Evolutionary conservation across 1,140 invertebrate genomes (phyloP).

Genomic region (Drosophila sp.): DNA sequence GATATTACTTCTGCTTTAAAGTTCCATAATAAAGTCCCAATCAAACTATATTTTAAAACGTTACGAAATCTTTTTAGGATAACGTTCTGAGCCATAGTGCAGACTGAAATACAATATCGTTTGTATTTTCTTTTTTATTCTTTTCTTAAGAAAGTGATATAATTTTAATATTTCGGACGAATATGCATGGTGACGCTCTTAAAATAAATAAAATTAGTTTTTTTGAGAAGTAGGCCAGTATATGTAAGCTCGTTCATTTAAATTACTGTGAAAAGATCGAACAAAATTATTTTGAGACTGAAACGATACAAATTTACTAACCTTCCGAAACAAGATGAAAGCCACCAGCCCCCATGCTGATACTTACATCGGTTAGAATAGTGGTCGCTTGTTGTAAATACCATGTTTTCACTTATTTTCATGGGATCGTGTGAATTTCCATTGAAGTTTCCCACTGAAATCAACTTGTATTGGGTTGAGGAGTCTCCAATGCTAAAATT

Average conservation of each 20-base stretch:
- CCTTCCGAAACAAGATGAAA: not conserved
- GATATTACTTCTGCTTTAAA: no score
- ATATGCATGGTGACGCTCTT: not conserved
- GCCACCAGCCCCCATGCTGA: slow-evolving; percentile 36
- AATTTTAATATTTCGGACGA: slow-evolving; percentile 1
- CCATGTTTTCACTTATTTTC: accelerated
- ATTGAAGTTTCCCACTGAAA: not conserved
- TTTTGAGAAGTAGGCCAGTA: no score
- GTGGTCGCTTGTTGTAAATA: slow-evolving; percentile 13
- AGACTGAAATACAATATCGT: no score
- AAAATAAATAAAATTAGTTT: not conserved
- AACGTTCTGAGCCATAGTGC: no score
- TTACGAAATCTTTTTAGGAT: no score
- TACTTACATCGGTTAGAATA: no score
- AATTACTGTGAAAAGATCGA: not conserved
- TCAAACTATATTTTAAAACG: no score
- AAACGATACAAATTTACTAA: not conserved
- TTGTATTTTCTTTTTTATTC: no score
- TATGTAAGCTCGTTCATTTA: not conserved
- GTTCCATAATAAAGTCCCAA: no score
- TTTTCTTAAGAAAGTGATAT: no score
- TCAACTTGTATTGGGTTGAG: not conserved
- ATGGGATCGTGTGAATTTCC: not conserved
- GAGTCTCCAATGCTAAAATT: slow-evolving; percentile 10
- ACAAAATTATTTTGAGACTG: not conserved